These are phyloP conservation scores for Sebastes steindachneri DNA, from an alignment of 2,797 vertebrate genomes.

Conservation along the genomic window DNA sequence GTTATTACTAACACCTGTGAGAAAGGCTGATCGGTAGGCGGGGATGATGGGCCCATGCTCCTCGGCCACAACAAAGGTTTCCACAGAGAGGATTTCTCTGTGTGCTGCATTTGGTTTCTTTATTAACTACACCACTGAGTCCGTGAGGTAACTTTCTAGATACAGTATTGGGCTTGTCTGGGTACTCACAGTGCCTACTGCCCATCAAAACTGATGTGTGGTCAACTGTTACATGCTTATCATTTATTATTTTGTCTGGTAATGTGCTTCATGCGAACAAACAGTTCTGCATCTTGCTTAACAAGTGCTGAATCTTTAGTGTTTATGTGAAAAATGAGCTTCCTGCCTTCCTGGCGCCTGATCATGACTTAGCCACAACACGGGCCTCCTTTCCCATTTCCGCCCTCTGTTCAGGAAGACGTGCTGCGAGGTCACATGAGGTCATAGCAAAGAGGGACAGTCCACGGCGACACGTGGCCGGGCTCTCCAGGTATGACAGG, in stretches of 20 bases:
- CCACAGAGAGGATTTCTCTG: not conserved
- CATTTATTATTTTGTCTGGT: constrained; percentile 18
- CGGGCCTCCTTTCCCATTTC: constrained; percentile 35
- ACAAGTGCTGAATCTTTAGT: constrained; percentile 58
- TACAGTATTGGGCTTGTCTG: not conserved
- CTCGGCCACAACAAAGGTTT: not conserved
- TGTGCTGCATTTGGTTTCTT: not conserved
- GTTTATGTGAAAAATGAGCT: constrained; percentile 62
- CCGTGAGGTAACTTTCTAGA: not conserved
- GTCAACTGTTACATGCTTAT: not conserved
- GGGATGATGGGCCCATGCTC: not conserved
- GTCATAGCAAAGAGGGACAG: constrained; percentile 11
- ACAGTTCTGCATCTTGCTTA: constrained; percentile 23
- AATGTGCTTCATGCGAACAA: constrained; percentile 27
- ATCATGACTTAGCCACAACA: constrained; percentile 70
- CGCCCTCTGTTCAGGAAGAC: constrained; percentile 43
- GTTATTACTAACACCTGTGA: not conserved
- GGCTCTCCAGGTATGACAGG: not conserved
- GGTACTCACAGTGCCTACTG: not conserved
- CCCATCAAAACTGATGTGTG: not conserved
- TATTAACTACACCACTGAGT: not conserved
- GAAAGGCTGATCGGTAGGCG: not conserved
- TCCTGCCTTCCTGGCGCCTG: constrained; percentile 75
- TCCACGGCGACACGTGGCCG: not conserved
- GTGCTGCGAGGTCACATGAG: constrained; percentile 25